These are phyloP conservation scores for Papilio protenor DNA, from an alignment of 2,888 invertebrate genomes.

Conservation along the genomic window DNA sequence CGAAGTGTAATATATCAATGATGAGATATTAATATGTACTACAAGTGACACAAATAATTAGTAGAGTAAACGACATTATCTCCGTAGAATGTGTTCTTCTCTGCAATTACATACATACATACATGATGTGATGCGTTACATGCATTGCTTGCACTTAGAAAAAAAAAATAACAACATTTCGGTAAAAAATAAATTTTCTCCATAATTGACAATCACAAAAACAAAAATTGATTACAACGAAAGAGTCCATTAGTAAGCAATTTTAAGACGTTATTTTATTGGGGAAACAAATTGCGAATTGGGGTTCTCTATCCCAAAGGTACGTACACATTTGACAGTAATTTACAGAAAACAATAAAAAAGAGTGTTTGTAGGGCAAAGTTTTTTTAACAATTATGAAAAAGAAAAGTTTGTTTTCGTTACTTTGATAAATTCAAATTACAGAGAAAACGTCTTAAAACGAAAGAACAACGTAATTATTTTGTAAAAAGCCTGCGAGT, in stretches of 20 bases:
- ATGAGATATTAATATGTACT: too few relatives aligned
- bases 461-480: neutral
- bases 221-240: neutral
- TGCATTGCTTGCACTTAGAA: neutral
- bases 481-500: neutral
- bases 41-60: too few relatives aligned
- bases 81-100: neutral
- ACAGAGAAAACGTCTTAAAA: neutral
- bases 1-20: too few relatives aligned
- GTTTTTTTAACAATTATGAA: neutral
- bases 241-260: slow-evolving; percentile 24
- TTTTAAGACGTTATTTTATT: slow-evolving; percentile 8
- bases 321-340: neutral
- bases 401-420: neutral
- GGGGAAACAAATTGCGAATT: slow-evolving; percentile 23
- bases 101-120: too few relatives aligned
- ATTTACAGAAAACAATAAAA: neutral
- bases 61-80: neutral
- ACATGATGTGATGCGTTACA: neutral
- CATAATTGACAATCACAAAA: neutral
- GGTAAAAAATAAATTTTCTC: neutral
- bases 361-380: neutral
- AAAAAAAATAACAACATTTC: neutral
- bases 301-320: neutral
- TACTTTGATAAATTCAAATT: neutral